Base-by-base conservation (phyloP, 2,797 vertebrate genomes). In the Nasua narica region DNA sequence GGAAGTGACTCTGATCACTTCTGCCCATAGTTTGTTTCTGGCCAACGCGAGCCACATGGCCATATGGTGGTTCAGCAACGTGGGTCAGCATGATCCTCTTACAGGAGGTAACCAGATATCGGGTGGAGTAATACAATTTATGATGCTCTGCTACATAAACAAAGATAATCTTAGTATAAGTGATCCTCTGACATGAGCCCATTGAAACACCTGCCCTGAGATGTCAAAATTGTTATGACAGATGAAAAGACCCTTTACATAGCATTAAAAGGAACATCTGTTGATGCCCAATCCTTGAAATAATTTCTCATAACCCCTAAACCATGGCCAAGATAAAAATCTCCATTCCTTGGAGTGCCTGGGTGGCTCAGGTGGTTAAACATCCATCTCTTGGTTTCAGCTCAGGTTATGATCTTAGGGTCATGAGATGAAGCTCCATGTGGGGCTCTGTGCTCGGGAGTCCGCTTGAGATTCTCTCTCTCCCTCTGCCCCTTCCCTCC, bases 261-360 rank as follows among this genome's bases (percentile, higher is more conserved):
- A 58, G 27, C 91, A 43, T 48, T 65, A 69, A 48, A 74, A 96
- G 77, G 37, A 90, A 11, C 32, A 60, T 79, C 32, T 65, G 6
- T 40, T 52, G 58, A 69, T 69, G 54, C 13, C n/a, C 40, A 79
- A 1, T 90, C 23, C 52, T 87, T 92, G 58, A 87, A 91, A 91
- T 86, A 60, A 50, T 69, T 91, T 94, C 85, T 94, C 48, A 52
- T 74, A 96, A 77, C 60, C 7, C n/a, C 7, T 40, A 94, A 81
- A 79, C 70, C 19, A 27, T 8, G 15, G 60, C 50, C 23, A 90
- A 84, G 52, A 50, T 94, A 4, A 87, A 54, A 92, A 65, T 58
- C 62, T 81, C 46, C 82, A 52, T 29, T 95, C 32, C n/a, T 35
- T 78, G 13, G n/a, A 8, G 9, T 0, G 1, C 65, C n/a, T 67